Percentiles rank a stretch among this genome's conserved stretches.
Evolutionary conservation across 2,113 vertebrate genomes (phyloP).

Genomic region (Ictalurus punctatus): DNA sequence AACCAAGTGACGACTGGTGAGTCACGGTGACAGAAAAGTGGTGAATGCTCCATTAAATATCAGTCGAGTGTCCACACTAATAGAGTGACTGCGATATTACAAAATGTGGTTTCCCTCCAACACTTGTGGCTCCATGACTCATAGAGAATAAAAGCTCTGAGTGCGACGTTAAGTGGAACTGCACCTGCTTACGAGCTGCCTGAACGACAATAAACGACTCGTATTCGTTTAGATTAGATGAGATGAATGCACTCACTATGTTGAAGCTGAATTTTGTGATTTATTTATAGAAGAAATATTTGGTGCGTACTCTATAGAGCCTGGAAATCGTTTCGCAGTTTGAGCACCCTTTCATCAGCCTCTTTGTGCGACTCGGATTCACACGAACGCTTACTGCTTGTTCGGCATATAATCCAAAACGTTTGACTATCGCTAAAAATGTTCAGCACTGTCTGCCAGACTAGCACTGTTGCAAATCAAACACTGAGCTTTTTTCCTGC

Average conservation of each 20-base stretch:
- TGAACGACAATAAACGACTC: conserved; percentile 9
- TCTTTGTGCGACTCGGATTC: not conserved
- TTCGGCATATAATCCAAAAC: conserved; percentile 8
- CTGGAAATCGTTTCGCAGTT: not conserved
- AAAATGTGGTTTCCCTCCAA: conserved; percentile 7
- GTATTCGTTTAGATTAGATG: not conserved
- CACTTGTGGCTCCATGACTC: conserved; percentile 19
- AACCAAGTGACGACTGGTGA: not conserved
- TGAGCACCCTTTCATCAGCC: not conserved
- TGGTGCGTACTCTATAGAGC: not conserved
- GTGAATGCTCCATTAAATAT: conserved; percentile 13
- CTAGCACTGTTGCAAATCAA: conserved; percentile 52
- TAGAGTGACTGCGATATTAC: conserved; percentile 1
- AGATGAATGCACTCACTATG: not conserved
- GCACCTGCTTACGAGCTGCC: conserved; percentile 1
- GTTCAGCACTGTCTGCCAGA: not conserved
- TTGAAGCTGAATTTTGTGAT: not conserved
- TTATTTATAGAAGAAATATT: conserved; percentile 18
- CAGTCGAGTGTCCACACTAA: not conserved
- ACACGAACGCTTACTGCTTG: not conserved
- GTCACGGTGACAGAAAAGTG: not conserved
- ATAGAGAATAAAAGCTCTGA: not conserved
- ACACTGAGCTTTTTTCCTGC: conserved; percentile 44
- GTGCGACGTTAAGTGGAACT: conserved; percentile 28
- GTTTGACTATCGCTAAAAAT: not conserved